Percentiles rank a stretch among this genome's conserved stretches.
These are phyloP conservation scores for Bergia sp. DNA, from an alignment of 92 coral and sea anemone species.

Conservation along the genomic window DNA sequence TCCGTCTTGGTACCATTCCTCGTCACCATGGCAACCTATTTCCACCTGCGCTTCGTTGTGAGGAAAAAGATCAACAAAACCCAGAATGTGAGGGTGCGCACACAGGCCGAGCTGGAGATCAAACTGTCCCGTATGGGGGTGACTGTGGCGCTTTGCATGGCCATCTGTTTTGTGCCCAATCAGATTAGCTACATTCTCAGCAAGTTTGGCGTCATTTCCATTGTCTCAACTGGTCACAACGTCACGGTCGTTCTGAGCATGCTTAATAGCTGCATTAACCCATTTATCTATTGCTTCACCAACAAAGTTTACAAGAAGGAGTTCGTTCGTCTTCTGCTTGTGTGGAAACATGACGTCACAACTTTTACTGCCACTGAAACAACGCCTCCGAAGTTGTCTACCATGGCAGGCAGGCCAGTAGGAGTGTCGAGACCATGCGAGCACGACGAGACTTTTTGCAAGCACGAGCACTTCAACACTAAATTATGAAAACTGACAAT, in stretches of 20 bases:
- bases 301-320: constrained; percentile 18
- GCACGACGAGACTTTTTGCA: no score
- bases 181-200: constrained; percentile 28
- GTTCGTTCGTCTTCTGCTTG: not conserved
- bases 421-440: no score
- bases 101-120: constrained; percentile 32
- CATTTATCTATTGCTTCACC: constrained; percentile 30
- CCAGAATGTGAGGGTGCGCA: not conserved
- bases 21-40: constrained; percentile 42
- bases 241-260: constrained; percentile 22
- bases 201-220: constrained; percentile 9
- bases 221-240: constrained; percentile 6
- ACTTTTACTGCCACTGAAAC: no score
- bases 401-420: no score
- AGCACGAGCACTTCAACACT: no score
- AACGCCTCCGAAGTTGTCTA: no score
- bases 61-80: constrained; percentile 1
- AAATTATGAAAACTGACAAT: no score
- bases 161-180: constrained; percentile 26
- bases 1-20: constrained; percentile 31
- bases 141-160: constrained; percentile 29
- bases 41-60: constrained; percentile 29
- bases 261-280: constrained; percentile 38
- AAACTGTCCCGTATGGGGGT: constrained; percentile 37
- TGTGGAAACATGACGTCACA: not conserved